Percentiles rank a stretch among this genome's conserved stretches.
These are phyloP conservation scores for Tyto alba DNA, from an alignment of 2,113 vertebrate genomes.

Conservation along the genomic window DNA sequence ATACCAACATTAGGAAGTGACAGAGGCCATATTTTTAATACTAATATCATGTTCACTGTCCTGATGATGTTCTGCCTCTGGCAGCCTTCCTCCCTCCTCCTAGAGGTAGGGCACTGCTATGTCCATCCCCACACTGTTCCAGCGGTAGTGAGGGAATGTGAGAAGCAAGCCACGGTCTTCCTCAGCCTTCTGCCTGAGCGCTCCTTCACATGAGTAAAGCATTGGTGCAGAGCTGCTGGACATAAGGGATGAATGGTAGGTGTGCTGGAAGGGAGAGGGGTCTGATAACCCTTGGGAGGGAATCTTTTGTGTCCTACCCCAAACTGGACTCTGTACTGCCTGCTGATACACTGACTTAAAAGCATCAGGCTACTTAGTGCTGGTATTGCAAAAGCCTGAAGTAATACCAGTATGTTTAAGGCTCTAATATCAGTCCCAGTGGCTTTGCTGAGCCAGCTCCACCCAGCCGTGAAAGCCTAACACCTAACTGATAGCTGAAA, in stretches of 20 bases:
- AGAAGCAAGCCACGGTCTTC: not conserved
- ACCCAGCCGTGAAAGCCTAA: not conserved
- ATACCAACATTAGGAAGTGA: not conserved
- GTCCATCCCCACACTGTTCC: not conserved
- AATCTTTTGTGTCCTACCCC: not conserved
- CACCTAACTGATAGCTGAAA: not conserved
- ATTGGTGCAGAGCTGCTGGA: not conserved
- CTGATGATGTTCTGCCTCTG: not conserved
- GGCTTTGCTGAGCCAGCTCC: not conserved
- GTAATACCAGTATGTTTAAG: not conserved
- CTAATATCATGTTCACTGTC: not conserved
- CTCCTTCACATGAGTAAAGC: not conserved
- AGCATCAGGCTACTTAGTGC: not conserved
- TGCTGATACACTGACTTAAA: not conserved
- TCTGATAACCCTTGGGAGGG: not conserved
- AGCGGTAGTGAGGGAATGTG: not conserved
- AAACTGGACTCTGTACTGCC: not conserved
- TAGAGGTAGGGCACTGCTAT: not conserved
- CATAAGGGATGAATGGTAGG: rapidly evolving
- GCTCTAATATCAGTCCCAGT: not conserved
- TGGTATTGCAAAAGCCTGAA: not conserved
- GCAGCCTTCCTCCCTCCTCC: not conserved
- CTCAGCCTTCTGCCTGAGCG: not conserved
- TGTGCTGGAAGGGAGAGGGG: not conserved
- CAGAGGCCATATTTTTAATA: not conserved